These are phyloP conservation scores for Zeugodacus cucurbitae DNA, from an alignment of 1,140 invertebrate genomes.

Conservation along the genomic window DNA sequence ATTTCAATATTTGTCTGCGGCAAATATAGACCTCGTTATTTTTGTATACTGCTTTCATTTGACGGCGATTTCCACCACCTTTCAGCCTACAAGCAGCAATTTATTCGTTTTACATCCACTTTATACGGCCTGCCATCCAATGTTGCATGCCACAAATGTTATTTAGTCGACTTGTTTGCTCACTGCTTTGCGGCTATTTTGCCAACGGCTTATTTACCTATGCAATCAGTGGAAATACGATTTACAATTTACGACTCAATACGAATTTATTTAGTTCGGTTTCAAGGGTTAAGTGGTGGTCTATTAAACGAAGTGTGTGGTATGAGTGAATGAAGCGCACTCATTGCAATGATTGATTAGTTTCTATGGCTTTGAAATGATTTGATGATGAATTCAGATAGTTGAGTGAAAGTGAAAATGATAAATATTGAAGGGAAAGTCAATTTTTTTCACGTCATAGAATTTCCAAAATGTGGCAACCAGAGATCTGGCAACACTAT, in stretches of 20 bases:
- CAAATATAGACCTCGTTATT: background rate
- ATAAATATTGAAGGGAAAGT: too few relatives aligned
- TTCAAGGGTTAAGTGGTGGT: constrained; percentile 23
- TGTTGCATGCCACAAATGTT: constrained; percentile 31
- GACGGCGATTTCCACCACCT: constrained; percentile 1
- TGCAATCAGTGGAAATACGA: constrained; percentile 24
- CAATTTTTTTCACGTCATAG: too few relatives aligned
- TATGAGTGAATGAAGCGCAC: too few relatives aligned
- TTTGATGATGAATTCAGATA: too few relatives aligned
- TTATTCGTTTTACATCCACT: constrained; percentile 14
- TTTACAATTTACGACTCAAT: background rate
- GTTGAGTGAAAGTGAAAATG: too few relatives aligned
- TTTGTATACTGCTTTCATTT: background rate
- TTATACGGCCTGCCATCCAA: background rate
- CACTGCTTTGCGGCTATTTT: constrained; percentile 32
- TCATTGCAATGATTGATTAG: too few relatives aligned
- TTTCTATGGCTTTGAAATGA: too few relatives aligned
- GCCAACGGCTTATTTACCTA: constrained; percentile 18
- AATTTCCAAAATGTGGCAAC: too few relatives aligned
- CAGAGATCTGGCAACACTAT: too few relatives aligned
- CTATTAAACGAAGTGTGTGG: background rate
- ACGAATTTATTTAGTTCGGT: background rate
- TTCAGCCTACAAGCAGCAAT: background rate
- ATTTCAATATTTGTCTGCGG: constrained; percentile 40
- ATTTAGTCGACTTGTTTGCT: constrained; percentile 14